Evolutionary conservation across 2,888 invertebrate genomes (phyloP), one percentile per base, ranked within the genome.

Genomic region (Drosophila stalkeri): DNA sequence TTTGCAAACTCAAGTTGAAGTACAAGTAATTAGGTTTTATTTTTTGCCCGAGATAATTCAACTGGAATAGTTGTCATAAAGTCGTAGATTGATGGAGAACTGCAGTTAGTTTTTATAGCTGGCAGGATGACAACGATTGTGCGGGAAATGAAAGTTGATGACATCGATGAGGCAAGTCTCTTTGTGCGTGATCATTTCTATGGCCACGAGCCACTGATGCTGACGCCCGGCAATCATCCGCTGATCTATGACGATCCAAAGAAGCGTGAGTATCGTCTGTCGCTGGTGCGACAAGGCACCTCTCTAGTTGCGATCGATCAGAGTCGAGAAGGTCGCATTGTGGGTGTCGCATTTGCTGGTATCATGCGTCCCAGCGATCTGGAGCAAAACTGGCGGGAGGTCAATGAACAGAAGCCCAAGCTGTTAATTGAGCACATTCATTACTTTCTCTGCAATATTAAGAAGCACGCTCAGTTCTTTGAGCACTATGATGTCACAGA

Each of bases 391-490:
- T 81, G 64, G 64, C 9, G 14, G 8, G 69, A 80, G n/a, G 64
- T 41, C n/a, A 57, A 70, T 5, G 64, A 63, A 8, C 57, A 43
- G 18, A 61, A 67, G 12, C 64, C 52, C 6, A 61, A 52, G 52
- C 27, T 31, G 0, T n/a, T 52, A 55, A 33, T 77, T 71, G 69
- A 78, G 9, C 84, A 86, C 18, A 62, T 86, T 18, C 61, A 85
- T 39, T 72, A 80, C 37, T 77, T 91, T 12, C 70, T 91, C 7
- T 75, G 89, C 6, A 49, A 67, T 12, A 44, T 91, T 12, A 90
- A 91, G 49, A 52, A 59, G 18, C 77, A 76, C 11, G 84, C 92
- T 1, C 72, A 91, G 41, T 59, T 89, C 46, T 82, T 77, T 44
- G 41, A 77, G 27, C 71, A 72, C 23, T 90, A 66, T 33, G 63